Base-by-base conservation (phyloP, 2,113 vertebrate species). In the Zingel zingel region DNA sequence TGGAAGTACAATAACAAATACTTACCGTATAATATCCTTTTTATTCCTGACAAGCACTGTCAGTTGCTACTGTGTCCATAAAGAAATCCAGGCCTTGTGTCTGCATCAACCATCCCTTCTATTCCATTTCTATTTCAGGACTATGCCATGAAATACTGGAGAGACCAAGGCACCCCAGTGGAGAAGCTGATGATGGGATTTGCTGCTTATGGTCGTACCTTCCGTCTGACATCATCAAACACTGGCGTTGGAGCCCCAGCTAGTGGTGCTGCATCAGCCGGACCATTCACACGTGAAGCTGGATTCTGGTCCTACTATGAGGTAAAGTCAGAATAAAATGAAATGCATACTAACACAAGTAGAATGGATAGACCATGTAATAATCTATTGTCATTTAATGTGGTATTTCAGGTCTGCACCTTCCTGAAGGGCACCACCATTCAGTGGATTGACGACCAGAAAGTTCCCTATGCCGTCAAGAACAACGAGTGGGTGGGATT, bases 281-380 rank as follows among this genome's bases (percentile, higher is more conserved):
- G 96, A 50, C 67, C 88, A 36, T 97, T 88, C 87, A 96, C 95
- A 47, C 92, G 95, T 19, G 95, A 97, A 79, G 92, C 94, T 54
- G 96, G 97, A 64, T 95, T 97, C 88, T 95, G 95, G 96, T 83
- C 96, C 85, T 97, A 96, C 88, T 97, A 95, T 85, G 96, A 97
- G 95, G 96, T 97, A 21, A 19, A 45, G 39, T 77, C 13, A 48
- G 25, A 67, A 48, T 25, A 33, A 77, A 47, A 30, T 33, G 0
- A 16, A 66, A 67, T 33, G 14, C n/a, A 57, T 12, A 33, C 6
- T 45, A 39, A 39, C 3, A 62, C 0, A 2, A 63, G 65, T 16
- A 54, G n/a, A 45, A 27, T 18, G 8, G 3, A 18, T 47, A 8
- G 15, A 62, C n/a, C 2, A 30, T 56, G 9, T 5, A 18, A 54